Percentiles rank a stretch among this genome's conserved stretches.
Conservation (phyloP, 1,140 invertebrate genomes). For the Cydia fagiglandana region DNA sequence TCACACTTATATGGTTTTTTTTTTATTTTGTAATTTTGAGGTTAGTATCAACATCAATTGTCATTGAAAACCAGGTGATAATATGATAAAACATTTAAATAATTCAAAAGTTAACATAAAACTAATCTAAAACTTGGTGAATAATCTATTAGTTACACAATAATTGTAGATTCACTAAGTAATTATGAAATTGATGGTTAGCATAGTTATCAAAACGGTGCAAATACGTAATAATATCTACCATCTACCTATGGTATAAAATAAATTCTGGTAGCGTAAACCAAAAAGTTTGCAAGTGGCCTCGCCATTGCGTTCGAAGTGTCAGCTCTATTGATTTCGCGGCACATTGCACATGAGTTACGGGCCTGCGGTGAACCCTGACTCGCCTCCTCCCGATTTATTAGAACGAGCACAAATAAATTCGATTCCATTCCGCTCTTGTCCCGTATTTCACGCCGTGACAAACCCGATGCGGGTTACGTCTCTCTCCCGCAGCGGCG, state of each 20-base stretch:
- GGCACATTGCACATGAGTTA: conserved; percentile 71
- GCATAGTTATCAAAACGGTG: too few relatives aligned
- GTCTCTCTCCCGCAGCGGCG: conserved; percentile 44
- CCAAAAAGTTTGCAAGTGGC: not conserved
- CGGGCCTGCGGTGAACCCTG: conserved; percentile 69
- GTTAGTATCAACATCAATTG: too few relatives aligned
- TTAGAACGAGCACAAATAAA: conserved; percentile 71
- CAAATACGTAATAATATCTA: too few relatives aligned
- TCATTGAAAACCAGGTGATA: too few relatives aligned
- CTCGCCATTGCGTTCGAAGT: conserved; percentile 1
- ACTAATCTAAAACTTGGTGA: too few relatives aligned
- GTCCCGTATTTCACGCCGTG: conserved; percentile 58
- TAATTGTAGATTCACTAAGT: too few relatives aligned
- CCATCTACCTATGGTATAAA: not conserved
- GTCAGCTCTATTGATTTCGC: conserved; percentile 74
- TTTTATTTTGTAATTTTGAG: not conserved
- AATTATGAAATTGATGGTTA: too few relatives aligned
- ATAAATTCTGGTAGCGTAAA: not conserved
- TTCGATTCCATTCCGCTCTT: conserved; percentile 65
- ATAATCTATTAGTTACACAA: too few relatives aligned
- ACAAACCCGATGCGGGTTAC: conserved; percentile 63
- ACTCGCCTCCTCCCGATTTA: conserved; percentile 70
- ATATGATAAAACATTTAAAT: too few relatives aligned
- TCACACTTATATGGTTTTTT: not conserved
- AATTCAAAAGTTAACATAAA: too few relatives aligned